These are phyloP conservation scores for Mastomys natalensis DNA, from an alignment of 2,113 vertebrate genomes.

Conservation along the genomic window DNA sequence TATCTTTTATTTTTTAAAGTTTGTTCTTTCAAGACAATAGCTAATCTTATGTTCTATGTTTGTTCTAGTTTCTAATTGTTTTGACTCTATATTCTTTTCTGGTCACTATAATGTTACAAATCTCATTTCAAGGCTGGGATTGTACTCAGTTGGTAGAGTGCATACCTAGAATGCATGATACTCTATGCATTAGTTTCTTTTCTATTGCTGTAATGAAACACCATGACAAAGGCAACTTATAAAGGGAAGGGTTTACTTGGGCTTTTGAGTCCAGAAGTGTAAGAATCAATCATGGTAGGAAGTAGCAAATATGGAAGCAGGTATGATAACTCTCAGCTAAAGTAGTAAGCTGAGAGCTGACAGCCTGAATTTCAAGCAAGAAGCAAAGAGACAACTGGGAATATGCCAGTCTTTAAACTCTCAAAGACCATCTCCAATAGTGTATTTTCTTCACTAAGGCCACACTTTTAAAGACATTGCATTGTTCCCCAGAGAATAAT, in stretches of 20 bases:
- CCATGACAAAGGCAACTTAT: not conserved
- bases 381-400: not conserved
- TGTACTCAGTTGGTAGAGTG: not conserved
- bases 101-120: not conserved
- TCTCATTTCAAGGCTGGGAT: not conserved
- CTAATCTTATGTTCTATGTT: not conserved
- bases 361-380: not conserved
- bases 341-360: not conserved
- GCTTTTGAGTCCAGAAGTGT: not conserved
- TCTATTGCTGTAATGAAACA: not conserved
- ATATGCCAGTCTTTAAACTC: not conserved
- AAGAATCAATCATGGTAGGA: not conserved
- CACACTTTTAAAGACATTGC: not conserved
- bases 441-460: not conserved
- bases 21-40: not conserved
- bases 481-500: not conserved
- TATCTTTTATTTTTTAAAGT: not conserved
- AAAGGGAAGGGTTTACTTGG: not conserved
- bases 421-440: not conserved
- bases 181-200: not conserved
- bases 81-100: slow-evolving; percentile 26
- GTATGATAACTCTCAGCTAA: not conserved
- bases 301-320: not conserved
- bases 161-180: not conserved
- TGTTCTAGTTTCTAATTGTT: slow-evolving; percentile 24